Evolutionary conservation across 1,140 invertebrate genomes (phyloP), one percentile per base, ranked within the genome.

Genomic region (Musca domestica): DNA sequence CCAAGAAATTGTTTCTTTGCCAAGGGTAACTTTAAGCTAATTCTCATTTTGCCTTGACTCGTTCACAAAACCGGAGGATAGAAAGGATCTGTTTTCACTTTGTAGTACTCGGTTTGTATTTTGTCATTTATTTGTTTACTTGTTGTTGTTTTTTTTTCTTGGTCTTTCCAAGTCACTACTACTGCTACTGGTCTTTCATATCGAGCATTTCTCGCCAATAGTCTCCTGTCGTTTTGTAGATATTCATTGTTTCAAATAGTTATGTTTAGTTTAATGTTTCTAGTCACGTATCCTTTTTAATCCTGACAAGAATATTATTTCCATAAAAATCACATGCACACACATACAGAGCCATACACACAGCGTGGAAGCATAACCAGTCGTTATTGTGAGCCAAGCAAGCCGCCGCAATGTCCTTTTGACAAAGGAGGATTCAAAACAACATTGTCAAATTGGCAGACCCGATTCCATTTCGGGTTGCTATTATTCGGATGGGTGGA

Each of bases 261-360:
- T 17, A 56, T 25, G 34, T 56, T 72, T 76, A 69, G 73, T 72
- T 76, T 41, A 41, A 41, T 41, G 34, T 41, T 78, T 76, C 76
- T 54, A 74, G 73, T 78, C 76, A 78, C 76, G 76, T 78, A 72
- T 74, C 70, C 74, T 76, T 78, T 78, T 78, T 78, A 78, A 78
- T 78, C 76, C 76, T 78, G 76, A 78, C 76, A 78, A 78, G 76
- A 78, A 78, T 78, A 78, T 78, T 75, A 76, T 78, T 76, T 78
- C 76, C 76, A 78, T 78, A 75, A 78, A 78, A 78, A 25, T 30
- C 19, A 23, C 10, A 23, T 12, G 25, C 34, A 41, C 34, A 41
- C 34, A 41, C 19, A 23, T 10, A 23, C 3, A 54, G 6, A 41
- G 9, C 6, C 34, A 41, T 30, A 41, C 34, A 41, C 10, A 41